Conservation (phyloP, 2,113 vertebrate species). For the Tiliqua scincoides region DNA sequence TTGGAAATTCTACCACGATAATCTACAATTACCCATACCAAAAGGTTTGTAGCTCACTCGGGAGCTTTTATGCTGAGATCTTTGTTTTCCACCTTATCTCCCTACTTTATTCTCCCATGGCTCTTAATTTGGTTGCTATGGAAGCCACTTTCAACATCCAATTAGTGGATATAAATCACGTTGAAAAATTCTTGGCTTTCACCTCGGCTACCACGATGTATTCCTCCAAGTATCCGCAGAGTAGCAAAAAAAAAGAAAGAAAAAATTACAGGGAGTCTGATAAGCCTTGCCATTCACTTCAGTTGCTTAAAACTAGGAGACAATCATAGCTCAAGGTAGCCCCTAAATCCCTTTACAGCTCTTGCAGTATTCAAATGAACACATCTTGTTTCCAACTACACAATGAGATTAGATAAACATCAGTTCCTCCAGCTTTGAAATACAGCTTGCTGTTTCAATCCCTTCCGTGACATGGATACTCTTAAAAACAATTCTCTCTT, state of each 20-base stretch:
- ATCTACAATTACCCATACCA: not conserved
- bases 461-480: not conserved
- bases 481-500: conserved; percentile 10
- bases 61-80: conserved; percentile 13
- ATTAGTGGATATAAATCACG: conserved; percentile 25
- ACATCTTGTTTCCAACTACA: not conserved
- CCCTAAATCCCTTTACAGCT: not conserved
- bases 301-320: not conserved
- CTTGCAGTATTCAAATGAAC: not conserved
- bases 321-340: not conserved
- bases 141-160: conserved; percentile 30
- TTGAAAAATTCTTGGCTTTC: conserved; percentile 1
- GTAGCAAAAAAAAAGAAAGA: not conserved
- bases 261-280: not conserved
- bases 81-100: conserved; percentile 19
- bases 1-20: not conserved
- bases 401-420: not conserved
- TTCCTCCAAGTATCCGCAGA: not conserved
- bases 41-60: not conserved
- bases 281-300: not conserved
- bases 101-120: not conserved
- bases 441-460: not conserved
- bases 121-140: conserved; percentile 16
- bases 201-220: not conserved
- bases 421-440: not conserved